Evolutionary conservation across 2,797 vertebrate genomes (phyloP).

Genomic region (Mus spretus): DNA sequence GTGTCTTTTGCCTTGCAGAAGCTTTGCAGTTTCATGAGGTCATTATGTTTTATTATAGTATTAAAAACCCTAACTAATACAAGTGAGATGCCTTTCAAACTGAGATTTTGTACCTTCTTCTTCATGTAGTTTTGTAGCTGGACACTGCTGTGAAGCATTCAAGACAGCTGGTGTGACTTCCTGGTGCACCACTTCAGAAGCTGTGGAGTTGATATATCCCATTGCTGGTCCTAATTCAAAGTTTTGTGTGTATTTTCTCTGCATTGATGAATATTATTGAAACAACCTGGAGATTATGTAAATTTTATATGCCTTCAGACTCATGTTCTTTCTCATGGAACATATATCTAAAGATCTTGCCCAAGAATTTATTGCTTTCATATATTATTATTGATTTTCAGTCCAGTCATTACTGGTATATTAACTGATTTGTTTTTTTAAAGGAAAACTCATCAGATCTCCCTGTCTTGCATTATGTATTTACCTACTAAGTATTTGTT

Average conservation of each 20-base stretch:
- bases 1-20: no score
- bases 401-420: not conserved
- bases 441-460: not conserved
- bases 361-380: not conserved
- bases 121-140: not conserved
- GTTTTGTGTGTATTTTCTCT: not conserved
- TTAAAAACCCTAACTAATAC: not conserved
- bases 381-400: not conserved
- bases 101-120: not conserved
- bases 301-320: not conserved
- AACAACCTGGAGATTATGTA: not conserved
- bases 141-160: not conserved
- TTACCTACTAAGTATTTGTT: not conserved
- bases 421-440: not conserved
- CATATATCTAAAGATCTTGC: not conserved
- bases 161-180: not conserved
- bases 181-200: not conserved
- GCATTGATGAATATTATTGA: not conserved
- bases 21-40: no score
- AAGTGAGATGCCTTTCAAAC: no score
- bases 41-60: no score
- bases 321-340: not conserved
- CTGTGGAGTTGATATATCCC: not conserved
- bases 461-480: no score
- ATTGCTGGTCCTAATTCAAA: not conserved